phyloP scores from a whole-genome alignment of 1,140 invertebrate species.

The Reticulitermes speratus region DNA sequence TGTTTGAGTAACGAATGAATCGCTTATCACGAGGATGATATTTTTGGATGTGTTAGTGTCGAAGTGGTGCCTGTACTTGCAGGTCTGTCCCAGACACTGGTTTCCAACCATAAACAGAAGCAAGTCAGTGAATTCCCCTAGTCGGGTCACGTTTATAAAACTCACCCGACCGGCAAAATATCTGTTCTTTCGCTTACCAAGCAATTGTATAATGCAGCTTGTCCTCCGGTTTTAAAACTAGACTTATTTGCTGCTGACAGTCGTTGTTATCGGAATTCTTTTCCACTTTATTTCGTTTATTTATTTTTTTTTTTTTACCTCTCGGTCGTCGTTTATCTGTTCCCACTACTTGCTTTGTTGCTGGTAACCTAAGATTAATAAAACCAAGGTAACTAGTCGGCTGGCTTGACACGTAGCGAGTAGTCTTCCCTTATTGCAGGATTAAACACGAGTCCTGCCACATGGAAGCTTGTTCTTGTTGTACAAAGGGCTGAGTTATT shows the following conservation, averaged over 20 bases:
- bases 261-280: neutral
- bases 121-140: neutral
- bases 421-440: neutral
- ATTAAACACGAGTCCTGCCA: neutral
- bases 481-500: neutral
- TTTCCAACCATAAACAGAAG: neutral
- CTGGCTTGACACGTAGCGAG: neutral
- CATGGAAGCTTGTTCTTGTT: neutral
- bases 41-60: neutral
- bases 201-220: neutral
- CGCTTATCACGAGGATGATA: neutral
- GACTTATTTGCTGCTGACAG: neutral
- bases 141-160: neutral
- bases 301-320: neutral
- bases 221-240: slow-evolving; percentile 11
- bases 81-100: neutral
- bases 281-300: neutral
- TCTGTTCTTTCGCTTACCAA: neutral
- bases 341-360: neutral
- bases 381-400: neutral
- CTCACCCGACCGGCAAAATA: neutral
- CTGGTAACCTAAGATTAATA: neutral
- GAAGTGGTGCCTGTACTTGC: neutral
- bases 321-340: neutral
- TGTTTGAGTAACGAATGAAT: neutral